phyloP scores from a whole-genome alignment of 1,140 invertebrate species.

The Asbolus verrucosus region DNA sequence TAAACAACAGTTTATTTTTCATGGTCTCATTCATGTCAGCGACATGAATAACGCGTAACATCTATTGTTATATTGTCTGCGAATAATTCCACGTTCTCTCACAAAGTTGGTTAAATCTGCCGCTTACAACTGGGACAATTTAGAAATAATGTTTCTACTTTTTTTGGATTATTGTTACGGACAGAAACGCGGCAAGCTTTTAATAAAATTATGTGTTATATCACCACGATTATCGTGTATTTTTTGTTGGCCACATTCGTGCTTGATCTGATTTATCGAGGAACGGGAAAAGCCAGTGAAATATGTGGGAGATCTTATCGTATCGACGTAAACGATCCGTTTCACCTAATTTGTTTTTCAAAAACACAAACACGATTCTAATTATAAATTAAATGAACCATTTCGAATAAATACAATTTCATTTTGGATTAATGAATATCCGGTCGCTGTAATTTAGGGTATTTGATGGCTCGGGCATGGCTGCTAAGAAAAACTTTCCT shows the following conservation, averaged over 20 bases:
- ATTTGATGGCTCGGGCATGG: too few relatives aligned
- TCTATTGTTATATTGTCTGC: slow-evolving; percentile 36
- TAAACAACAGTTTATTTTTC: slow-evolving; percentile 30
- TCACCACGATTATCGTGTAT: slow-evolving; percentile 20
- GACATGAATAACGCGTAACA: slow-evolving; percentile 23
- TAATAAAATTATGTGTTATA: slow-evolving; percentile 21
- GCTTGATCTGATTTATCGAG: slow-evolving; percentile 30
- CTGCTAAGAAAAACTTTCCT: slow-evolving; percentile 2
- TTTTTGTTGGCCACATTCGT: slow-evolving; percentile 30
- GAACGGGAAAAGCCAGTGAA: slow-evolving; percentile 18
- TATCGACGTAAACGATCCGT: slow-evolving; percentile 24
- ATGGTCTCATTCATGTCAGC: slow-evolving; percentile 24
- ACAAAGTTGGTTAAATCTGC: slow-evolving; percentile 8
- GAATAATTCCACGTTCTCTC: slow-evolving; percentile 11
- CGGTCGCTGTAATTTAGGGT: too few relatives aligned
- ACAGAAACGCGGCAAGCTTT: not conserved
- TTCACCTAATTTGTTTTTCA: slow-evolving; percentile 30
- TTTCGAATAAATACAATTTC: too few relatives aligned
- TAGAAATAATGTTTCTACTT: not conserved
- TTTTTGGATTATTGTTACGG: not conserved
- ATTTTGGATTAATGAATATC: too few relatives aligned
- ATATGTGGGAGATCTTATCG: slow-evolving; percentile 33
- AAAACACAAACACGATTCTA: slow-evolving; percentile 29
- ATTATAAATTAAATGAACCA: slow-evolving; percentile 6
- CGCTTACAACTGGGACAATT: not conserved